These are phyloP conservation scores for Eupithecia subfuscata DNA, from an alignment of 2,888 invertebrate species.

Conservation along the genomic window DNA sequence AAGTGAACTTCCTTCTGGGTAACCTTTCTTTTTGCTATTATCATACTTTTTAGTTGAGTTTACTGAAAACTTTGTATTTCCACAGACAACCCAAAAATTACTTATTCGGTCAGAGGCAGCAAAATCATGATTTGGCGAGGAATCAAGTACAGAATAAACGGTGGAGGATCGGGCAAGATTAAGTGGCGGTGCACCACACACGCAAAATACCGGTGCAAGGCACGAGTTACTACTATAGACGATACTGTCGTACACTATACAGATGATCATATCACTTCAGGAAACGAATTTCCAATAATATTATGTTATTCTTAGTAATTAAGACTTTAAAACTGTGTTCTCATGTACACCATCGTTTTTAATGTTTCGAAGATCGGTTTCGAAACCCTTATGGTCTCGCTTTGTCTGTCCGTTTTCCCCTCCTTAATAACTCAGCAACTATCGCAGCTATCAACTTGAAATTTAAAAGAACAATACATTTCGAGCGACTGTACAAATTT, in stretches of 20 bases:
- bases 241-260: neutral
- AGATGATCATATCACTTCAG: constrained; percentile 1
- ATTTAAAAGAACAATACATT: no score
- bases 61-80: neutral
- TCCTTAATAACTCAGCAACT: no score
- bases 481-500: no score
- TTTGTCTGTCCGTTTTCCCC: no score
- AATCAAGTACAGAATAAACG: constrained; percentile 13
- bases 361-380: no score
- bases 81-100: neutral
- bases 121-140: constrained; percentile 10
- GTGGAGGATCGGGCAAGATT: neutral
- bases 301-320: neutral
- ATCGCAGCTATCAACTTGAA: no score
- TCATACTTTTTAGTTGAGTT: neutral
- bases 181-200: constrained; percentile 48
- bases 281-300: neutral
- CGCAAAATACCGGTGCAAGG: constrained; percentile 25
- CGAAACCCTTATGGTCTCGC: no score
- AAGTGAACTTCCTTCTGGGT: neutral
- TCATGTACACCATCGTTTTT: no score
- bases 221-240: constrained; percentile 2
- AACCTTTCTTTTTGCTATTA: neutral
- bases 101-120: constrained; percentile 25
- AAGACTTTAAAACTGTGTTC: no score